A percentile compares a stretch with the other conserved stretches of the same genome.
Conservation (phyloP, 2,888 invertebrate species). For the Esperia sulphurella region DNA sequence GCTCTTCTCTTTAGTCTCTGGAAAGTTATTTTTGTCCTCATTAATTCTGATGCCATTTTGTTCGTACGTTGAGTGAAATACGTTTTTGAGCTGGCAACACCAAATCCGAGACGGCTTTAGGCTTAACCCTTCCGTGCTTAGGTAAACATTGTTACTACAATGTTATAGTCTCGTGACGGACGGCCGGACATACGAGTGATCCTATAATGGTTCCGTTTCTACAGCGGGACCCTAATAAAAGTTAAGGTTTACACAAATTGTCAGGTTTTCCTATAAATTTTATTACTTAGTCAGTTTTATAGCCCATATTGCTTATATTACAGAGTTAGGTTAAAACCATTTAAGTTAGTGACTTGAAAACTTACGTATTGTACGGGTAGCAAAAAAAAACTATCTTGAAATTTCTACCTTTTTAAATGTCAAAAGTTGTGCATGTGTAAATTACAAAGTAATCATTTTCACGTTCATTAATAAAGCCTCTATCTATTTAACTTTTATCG, state of each 20-base stretch:
- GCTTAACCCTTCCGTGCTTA: conserved; percentile 22
- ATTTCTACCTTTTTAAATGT: too few relatives aligned
- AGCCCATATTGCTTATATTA: not conserved
- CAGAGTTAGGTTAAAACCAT: not conserved
- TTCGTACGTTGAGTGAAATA: not conserved
- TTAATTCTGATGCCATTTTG: too few relatives aligned
- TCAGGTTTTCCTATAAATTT: not conserved
- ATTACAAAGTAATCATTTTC: too few relatives aligned
- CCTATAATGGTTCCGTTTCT: not conserved
- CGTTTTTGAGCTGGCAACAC: conserved; percentile 13
- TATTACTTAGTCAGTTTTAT: not conserved
- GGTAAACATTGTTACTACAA: not conserved
- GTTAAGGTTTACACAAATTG: not conserved
- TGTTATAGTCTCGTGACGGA: not conserved
- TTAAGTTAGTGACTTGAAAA: not conserved
- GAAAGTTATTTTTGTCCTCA: too few relatives aligned
- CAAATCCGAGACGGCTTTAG: conserved; percentile 19
- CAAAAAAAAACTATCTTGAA: too few relatives aligned
- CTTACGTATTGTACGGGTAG: too few relatives aligned
- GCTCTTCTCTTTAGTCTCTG: too few relatives aligned
- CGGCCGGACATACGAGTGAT: not conserved
- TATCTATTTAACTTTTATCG: too few relatives aligned
- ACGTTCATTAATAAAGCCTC: too few relatives aligned
- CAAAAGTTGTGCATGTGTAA: too few relatives aligned
- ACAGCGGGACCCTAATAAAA: conserved; percentile 1